phyloP scores from a whole-genome alignment of 2,797 vertebrate genomes.

The Labroides dimidiatus region DNA sequence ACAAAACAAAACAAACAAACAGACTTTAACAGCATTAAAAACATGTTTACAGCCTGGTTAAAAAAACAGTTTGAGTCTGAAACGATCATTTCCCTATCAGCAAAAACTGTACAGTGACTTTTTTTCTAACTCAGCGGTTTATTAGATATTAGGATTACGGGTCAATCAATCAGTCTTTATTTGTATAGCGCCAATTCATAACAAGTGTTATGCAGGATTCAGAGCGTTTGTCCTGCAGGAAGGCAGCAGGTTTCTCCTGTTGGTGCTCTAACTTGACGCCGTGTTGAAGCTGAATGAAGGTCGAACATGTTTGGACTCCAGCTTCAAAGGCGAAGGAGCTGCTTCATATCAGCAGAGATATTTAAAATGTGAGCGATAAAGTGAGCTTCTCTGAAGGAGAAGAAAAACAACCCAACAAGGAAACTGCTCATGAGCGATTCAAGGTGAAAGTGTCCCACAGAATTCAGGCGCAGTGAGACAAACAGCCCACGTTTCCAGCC shows the following conservation, averaged over 20 bases:
- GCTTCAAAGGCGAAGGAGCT: slow-evolving; percentile 10
- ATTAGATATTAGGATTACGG: no score
- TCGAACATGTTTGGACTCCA: slow-evolving; percentile 10
- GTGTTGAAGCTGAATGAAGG: slow-evolving; percentile 7
- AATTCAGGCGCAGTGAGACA: slow-evolving; percentile 16
- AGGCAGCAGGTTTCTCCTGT: slow-evolving; percentile 40
- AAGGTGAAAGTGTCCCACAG: slow-evolving; percentile 56
- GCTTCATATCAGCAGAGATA: slow-evolving; percentile 4
- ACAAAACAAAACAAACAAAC: no score
- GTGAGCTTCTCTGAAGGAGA: slow-evolving; percentile 4
- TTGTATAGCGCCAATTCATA: no score
- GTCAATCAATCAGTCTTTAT: no score
- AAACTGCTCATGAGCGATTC: slow-evolving; percentile 19
- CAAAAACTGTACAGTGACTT: no score
- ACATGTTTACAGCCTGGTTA: no score
- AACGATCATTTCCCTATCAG: no score
- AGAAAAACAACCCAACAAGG: slow-evolving; percentile 21
- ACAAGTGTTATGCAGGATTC: no score
- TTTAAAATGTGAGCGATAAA: slow-evolving; percentile 31
- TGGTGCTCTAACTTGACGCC: slow-evolving; percentile 9
- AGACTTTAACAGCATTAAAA: no score
- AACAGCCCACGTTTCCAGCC: slow-evolving; percentile 2
- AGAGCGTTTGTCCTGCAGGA: slow-evolving; percentile 29
- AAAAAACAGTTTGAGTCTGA: no score
- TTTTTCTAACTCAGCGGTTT: no score